phyloP scores from a whole-genome alignment of 2,113 vertebrate species.

The Pygathrix nemaeus region DNA sequence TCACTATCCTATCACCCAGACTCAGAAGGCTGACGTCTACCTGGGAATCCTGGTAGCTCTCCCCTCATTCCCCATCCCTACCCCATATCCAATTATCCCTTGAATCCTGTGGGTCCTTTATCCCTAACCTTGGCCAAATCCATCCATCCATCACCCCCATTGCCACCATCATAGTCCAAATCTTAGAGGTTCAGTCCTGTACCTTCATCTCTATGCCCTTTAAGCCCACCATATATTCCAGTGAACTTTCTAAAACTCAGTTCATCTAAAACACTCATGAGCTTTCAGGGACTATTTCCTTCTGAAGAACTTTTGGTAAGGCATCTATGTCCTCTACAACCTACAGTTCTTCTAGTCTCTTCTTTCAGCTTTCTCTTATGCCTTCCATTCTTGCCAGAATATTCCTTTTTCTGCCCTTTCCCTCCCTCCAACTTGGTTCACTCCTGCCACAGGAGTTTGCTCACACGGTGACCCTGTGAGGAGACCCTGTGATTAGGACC shows the following conservation, averaged over 20 bases:
- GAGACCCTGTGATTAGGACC: neutral
- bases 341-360: neutral
- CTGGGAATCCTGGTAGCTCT: neutral
- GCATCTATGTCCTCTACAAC: neutral
- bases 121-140: neutral
- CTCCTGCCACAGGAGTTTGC: neutral
- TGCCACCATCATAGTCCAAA: neutral
- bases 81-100: neutral
- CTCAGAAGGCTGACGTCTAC: neutral
- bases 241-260: constrained; percentile 26
- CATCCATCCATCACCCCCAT: neutral
- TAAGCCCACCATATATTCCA: neutral
- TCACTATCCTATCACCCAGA: neutral
- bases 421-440: neutral
- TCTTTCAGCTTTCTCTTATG: neutral
- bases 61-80: neutral
- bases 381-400: neutral
- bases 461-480: neutral
- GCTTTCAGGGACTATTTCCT: neutral
- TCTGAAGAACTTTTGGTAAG: neutral
- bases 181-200: neutral
- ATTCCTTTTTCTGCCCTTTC: neutral
- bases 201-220: neutral
- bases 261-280: neutral
- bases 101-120: neutral